Base-by-base conservation (phyloP, 2,888 invertebrate genomes). In the Ceraclea dissimilis region DNA sequence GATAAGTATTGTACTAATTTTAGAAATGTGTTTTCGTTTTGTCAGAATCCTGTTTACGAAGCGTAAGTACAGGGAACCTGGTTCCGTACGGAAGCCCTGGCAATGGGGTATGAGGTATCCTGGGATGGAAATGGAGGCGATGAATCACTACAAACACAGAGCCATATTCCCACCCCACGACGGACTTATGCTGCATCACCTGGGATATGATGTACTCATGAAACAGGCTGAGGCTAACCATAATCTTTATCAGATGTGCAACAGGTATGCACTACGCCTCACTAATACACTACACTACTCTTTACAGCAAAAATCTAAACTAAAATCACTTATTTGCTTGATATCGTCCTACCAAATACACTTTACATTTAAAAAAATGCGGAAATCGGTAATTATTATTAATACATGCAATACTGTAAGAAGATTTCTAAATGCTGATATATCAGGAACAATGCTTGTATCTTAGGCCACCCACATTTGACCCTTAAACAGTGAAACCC, bases 131-230 rank as follows among this genome's bases (percentile, higher is more conserved):
- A 26, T 52, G 1, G 55, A 56, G 43, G 49, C 56, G 18, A 18
- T 33, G 39, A 52, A 52, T 48, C 34, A 34, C 31, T 21, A 26
- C 13, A 13, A 21, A 4, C 16, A 51, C 43, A 26, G 52, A 60
- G 69, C 69, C 2, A 63, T 75, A 54, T 77, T 64, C 70, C 71
- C 75, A 54, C 68, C 76, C 54, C 76, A 76, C 66, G 65, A 68
- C 62, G 75, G 74, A 52, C 69, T 69, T 39, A 72, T 71, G 43
- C 70, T 77, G 44, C 64, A 61, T 26, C 68, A 70, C 2, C 54
- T 67, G 22, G 51, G 68, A 1, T 57, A 66, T 0, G 71, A 74
- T 0, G 57, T 59, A 1, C 66, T 75, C 56, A 61, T 67, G 10
- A 59, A 60, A 6, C 67, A 74, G 54, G 70, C 71, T 63, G 49